phyloP scores from a whole-genome alignment of 1,140 invertebrate species.

The Adelges cooleyi region DNA sequence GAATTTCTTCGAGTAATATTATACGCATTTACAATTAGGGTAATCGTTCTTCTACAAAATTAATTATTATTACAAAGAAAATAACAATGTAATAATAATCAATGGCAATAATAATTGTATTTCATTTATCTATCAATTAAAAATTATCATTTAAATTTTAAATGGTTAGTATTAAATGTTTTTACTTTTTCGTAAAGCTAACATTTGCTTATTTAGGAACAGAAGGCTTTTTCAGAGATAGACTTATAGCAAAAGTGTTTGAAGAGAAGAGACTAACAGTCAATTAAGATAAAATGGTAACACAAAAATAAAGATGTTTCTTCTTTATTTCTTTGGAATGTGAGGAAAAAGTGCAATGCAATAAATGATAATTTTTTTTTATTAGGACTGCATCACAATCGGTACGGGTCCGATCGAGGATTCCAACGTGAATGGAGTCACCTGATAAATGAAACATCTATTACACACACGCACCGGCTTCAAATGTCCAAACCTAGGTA shows the following conservation, averaged over 20 bases:
- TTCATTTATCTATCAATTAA: too few species aligned
- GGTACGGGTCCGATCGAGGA: constrained; percentile 17
- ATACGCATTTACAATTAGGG: too few species aligned
- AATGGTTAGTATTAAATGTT: too few species aligned
- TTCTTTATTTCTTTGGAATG: constrained; percentile 19
- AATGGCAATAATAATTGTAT: too few species aligned
- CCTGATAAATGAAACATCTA: constrained; percentile 68
- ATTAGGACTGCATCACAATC: constrained; percentile 10
- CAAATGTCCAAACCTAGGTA: constrained; percentile 80
- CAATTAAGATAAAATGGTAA: constrained; percentile 27
- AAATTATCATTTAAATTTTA: too few species aligned
- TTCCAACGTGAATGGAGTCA: constrained; percentile 49
- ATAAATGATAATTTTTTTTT: not conserved
- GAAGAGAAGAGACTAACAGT: constrained; percentile 14
- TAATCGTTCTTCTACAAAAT: too few species aligned
- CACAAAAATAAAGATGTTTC: constrained; percentile 24
- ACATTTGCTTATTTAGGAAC: constrained; percentile 10
- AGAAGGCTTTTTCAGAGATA: not conserved
- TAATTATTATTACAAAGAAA: too few species aligned
- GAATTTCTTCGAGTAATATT: too few species aligned
- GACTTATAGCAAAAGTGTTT: not conserved
- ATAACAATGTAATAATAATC: too few species aligned
- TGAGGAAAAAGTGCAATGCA: not conserved
- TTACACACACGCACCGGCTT: constrained; percentile 92
- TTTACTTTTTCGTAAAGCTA: too few species aligned